Conservation (phyloP, 2,797 vertebrate species). For the Crocodylus rhombifer region DNA sequence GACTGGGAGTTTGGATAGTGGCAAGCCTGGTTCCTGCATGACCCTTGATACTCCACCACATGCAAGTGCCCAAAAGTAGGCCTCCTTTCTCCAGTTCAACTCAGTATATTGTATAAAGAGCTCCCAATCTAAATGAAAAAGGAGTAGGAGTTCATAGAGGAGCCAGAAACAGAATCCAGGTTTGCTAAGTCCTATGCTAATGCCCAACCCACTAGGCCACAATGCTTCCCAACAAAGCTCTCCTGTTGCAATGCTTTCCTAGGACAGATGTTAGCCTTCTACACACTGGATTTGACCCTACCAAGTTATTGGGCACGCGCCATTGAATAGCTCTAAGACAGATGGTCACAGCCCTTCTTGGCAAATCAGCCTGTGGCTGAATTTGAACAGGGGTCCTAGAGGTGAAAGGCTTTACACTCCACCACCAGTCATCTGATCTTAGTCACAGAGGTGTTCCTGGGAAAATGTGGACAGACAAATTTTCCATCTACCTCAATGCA, state of each 20-base stretch:
- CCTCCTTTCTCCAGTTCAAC: background rate
- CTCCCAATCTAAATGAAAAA: background rate
- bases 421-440: background rate
- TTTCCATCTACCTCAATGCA: slow-evolving; percentile 60
- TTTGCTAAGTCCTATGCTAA: background rate
- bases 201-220: background rate
- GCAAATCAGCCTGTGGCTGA: background rate
- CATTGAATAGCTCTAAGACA: background rate
- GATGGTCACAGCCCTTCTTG: slow-evolving; percentile 8
- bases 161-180: background rate
- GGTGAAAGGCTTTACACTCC: slow-evolving; percentile 6
- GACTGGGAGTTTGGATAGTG: background rate
- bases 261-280: background rate
- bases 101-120: background rate
- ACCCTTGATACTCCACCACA: too few relatives aligned
- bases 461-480: slow-evolving; percentile 53
- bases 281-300: background rate
- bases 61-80: too few relatives aligned
- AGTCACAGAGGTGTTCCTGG: slow-evolving; percentile 23
- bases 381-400: background rate
- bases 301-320: background rate
- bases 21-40: background rate
- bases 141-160: background rate
- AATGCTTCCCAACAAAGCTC: background rate
- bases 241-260: background rate